Base-by-base conservation (phyloP, 2,797 vertebrate species). In the Cyclopterus lumpus region DNA sequence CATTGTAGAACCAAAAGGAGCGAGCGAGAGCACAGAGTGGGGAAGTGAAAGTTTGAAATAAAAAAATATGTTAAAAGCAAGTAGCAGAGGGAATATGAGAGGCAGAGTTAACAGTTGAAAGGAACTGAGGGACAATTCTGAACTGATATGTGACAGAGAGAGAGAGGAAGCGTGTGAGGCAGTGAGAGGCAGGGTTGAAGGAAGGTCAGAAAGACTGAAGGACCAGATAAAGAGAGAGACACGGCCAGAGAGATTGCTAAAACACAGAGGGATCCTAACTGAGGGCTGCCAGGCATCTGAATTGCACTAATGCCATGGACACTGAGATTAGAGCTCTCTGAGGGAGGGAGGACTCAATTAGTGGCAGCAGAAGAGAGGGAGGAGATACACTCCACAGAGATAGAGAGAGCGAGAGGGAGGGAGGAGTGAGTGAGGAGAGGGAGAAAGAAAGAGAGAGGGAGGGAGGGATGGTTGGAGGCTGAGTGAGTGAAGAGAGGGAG, bases 341-440 rank as follows among this genome's bases (percentile, higher is more conserved):
- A 85, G 80, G 77, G 72, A 79, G 49, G 63, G 70, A 75, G 67
- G 68, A 76, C 79, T 88, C 77, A 86, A 89, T 92, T 88, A 91
- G 88, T 70, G 62, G 67, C 75, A 81, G 73, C 72, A 80, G 49
- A 67, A 59, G 64, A 77, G 59, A 71, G 51, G 40, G 60, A 67
- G 57, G 63, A 80, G 65, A 69, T 75, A 70, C 40, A 11, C 3
- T 24, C 58, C 34, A 66, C 42, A 44, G 55, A 49, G 36, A 65
- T 15, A 38, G 58, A 60, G 48, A 64, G 2, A 67, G 34, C 34
- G 58, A 60, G 42, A 63, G 5, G 62, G 46, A 75, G 59, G 57
- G 51, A n/a, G 4, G 79, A 82, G 76, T 66, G 75, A 85, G 67
- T 63, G 49, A 71, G 60, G 67, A 63, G 49, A 71, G 60, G 60